A percentile compares a stretch with the other conserved stretches of the same genome.
phyloP scores from a whole-genome alignment of 1,140 invertebrate genomes.

The Apolygus lucorum region DNA sequence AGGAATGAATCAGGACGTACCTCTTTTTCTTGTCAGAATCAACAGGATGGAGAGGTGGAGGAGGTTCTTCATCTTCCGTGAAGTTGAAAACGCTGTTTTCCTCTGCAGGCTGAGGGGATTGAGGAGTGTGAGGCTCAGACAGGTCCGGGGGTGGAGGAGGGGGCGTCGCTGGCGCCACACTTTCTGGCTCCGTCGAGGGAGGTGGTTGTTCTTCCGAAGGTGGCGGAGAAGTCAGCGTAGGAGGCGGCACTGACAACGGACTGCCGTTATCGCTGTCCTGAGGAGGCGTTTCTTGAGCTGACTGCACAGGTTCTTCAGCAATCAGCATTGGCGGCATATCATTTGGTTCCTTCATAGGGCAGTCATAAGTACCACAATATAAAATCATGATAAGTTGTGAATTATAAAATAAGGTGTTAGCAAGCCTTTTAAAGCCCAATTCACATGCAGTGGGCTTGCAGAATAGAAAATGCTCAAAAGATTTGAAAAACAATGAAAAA shows the following conservation, averaged over 20 bases:
- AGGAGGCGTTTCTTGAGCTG: constrained; percentile 3
- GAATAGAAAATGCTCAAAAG: too few species aligned
- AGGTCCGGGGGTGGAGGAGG: neutral
- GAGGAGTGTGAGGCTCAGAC: constrained; percentile 1
- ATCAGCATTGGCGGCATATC: neutral
- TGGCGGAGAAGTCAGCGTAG: constrained; percentile 28
- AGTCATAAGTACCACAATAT: too few species aligned
- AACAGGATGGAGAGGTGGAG: constrained; percentile 33
- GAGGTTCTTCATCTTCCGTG: constrained; percentile 36
- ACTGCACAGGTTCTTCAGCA: neutral
- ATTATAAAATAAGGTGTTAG: too few species aligned
- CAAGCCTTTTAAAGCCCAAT: too few species aligned
- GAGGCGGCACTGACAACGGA: constrained; percentile 33
- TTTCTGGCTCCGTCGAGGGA: neutral
- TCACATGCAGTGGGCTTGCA: too few species aligned
- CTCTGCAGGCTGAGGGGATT: constrained; percentile 17
- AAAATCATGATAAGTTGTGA: too few species aligned
- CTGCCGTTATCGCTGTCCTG: neutral
- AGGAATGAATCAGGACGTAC: neutral
- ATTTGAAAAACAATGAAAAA: too few species aligned
- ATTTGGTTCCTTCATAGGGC: neutral
- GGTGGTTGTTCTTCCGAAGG: constrained; percentile 20
- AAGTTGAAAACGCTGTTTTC: constrained; percentile 36
- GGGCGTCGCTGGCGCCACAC: constrained; percentile 16
- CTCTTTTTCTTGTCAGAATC: constrained; percentile 29